Percentiles rank a stretch among this genome's conserved stretches.
Evolutionary conservation across 2,888 invertebrate species (phyloP).

Genomic region (Phyllotreta striolata): DNA sequence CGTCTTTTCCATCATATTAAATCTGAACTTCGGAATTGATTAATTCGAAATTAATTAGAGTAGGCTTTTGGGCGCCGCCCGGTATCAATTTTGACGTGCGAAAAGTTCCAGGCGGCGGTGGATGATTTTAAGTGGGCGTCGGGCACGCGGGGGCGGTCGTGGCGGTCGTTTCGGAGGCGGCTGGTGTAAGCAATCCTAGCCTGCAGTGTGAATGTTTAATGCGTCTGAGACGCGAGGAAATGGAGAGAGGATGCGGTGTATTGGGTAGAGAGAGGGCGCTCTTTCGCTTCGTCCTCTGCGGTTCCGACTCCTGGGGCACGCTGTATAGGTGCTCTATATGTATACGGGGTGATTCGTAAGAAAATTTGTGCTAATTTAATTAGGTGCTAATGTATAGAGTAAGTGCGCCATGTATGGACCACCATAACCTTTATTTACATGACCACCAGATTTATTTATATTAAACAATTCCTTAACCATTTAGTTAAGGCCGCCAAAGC

Average conservation of each 20-base stretch:
- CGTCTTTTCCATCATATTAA: no score
- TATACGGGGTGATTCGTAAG: not conserved
- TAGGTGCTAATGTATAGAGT: no score
- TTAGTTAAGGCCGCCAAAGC: no score
- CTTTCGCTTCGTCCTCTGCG: conserved; percentile 51
- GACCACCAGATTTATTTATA: no score
- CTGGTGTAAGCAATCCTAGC: conserved; percentile 56
- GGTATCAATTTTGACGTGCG: conserved; percentile 15
- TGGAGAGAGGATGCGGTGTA: conserved; percentile 53
- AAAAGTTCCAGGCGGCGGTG: conserved; percentile 21
- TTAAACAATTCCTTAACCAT: no score
- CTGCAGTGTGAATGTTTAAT: conserved; percentile 61
- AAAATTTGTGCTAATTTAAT: not conserved
- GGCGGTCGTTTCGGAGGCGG: conserved; percentile 35
- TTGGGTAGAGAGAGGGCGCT: conserved; percentile 39
- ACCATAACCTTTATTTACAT: no score
- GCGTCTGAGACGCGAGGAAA: conserved; percentile 58
- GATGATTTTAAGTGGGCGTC: conserved; percentile 17
- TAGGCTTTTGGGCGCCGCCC: no score
- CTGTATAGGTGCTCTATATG: not conserved
- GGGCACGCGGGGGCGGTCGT: conserved; percentile 16
- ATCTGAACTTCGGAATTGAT: no score
- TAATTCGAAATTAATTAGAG: no score
- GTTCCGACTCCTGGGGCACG: conserved; percentile 52
- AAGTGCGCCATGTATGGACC: no score